These are phyloP conservation scores for Halesus radiatus DNA, from an alignment of 1,140 invertebrate species.

Conservation along the genomic window DNA sequence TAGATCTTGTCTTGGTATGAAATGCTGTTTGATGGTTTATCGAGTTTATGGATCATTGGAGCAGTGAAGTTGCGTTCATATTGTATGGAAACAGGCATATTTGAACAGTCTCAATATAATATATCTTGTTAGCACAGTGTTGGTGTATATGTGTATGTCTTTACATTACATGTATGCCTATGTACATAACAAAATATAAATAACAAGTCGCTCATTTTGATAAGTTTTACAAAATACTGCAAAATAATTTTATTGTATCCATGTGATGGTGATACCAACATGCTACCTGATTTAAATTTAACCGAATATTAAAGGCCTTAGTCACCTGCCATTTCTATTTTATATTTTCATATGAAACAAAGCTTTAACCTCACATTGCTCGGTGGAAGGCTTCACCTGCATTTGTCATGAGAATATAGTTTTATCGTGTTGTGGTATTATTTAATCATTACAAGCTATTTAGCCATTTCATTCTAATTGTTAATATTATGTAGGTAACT, in stretches of 20 bases:
- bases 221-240: neutral
- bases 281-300: no score
- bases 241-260: neutral
- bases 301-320: no score
- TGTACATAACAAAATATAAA: neutral
- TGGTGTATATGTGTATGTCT: neutral
- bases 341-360: no score
- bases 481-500: no score
- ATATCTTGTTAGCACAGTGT: neutral
- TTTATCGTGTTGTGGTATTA: no score
- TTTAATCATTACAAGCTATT: no score
- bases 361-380: no score
- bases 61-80: neutral
- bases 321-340: no score
- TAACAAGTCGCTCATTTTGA: neutral
- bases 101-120: neutral
- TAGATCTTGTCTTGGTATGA: neutral
- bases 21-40: neutral
- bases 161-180: neutral
- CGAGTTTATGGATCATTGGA: neutral
- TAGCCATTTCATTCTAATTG: no score
- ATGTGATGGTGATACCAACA: no score
- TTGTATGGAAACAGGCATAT: constrained; percentile 8
- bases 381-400: no score
- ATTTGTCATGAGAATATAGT: no score